A percentile compares a stretch with the other conserved stretches of the same genome.
These are phyloP conservation scores for Caenorhabditis parvicauda DNA, from an alignment of 2,888 invertebrate genomes.

Conservation along the genomic window DNA sequence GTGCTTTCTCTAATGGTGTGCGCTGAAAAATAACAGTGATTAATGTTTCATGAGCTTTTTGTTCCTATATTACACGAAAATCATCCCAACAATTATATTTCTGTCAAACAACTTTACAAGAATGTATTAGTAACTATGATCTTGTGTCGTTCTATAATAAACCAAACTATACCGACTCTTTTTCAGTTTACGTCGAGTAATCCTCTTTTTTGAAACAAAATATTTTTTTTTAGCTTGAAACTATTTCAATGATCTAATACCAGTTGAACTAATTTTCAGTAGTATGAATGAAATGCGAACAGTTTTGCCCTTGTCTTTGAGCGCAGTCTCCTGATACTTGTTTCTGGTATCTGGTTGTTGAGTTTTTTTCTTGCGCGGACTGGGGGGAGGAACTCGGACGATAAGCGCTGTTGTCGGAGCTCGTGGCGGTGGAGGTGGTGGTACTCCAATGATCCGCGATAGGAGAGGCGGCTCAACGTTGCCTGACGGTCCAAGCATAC, in stretches of 20 bases:
- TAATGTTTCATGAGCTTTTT: too few relatives aligned
- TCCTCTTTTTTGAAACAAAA: too few relatives aligned
- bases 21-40: conserved; percentile 62
- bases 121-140: too few relatives aligned
- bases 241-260: background rate
- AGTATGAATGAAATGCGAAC: conserved; percentile 8
- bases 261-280: too few relatives aligned
- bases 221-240: background rate
- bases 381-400: conserved; percentile 23
- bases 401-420: conserved; percentile 38
- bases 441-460: conserved; percentile 45
- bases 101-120: too few relatives aligned
- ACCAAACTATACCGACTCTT: too few relatives aligned
- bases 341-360: conserved; percentile 34
- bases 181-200: too few relatives aligned
- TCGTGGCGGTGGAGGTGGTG: conserved; percentile 41
- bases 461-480: conserved; percentile 48
- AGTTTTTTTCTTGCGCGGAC: conserved; percentile 25
- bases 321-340: conserved; percentile 36
- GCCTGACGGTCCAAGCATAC: conserved; percentile 36
- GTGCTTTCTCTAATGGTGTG: conserved; percentile 60
- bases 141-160: too few relatives aligned
- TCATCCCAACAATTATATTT: too few relatives aligned
- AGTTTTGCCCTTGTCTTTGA: conserved; percentile 33
- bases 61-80: too few relatives aligned